Conservation (phyloP, 1,140 invertebrate species). For the Popillia japonica region DNA sequence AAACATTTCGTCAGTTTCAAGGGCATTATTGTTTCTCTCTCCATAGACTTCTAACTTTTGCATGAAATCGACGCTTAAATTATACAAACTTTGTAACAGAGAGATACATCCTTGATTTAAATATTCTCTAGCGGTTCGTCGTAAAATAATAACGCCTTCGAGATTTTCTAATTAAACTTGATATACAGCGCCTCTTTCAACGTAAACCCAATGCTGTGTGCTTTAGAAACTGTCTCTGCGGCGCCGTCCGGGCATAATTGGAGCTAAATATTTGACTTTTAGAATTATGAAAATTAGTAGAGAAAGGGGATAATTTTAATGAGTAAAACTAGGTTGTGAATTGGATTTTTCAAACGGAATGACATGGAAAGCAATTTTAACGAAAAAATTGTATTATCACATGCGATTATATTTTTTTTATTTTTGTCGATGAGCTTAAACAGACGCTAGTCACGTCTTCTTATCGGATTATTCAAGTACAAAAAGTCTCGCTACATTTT, state of each 20-base stretch:
- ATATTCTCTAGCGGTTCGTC: neutral
- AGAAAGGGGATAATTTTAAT: neutral
- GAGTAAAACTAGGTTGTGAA: no score
- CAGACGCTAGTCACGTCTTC: no score
- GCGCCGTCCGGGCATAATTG: neutral
- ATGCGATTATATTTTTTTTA: no score
- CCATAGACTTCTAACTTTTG: neutral
- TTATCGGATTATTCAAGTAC: no score
- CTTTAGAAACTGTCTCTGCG: neutral
- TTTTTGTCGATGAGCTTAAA: no score
- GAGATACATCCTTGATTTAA: neutral
- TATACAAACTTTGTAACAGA: neutral
- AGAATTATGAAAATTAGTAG: neutral
- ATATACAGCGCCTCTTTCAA: neutral
- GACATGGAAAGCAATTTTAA: no score
- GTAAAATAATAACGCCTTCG: slow-evolving; percentile 10
- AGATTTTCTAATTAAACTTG: slow-evolving; percentile 16
- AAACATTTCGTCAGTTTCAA: neutral
- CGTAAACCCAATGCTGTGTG: neutral
- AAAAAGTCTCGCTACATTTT: no score
- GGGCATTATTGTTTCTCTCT: neutral
- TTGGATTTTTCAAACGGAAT: no score
- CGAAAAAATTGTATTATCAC: no score
- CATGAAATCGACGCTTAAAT: neutral
- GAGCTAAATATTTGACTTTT: slow-evolving; percentile 4